These are phyloP conservation scores for Oxycera nigricornis DNA, from an alignment of 2,888 invertebrate genomes.

Conservation along the genomic window DNA sequence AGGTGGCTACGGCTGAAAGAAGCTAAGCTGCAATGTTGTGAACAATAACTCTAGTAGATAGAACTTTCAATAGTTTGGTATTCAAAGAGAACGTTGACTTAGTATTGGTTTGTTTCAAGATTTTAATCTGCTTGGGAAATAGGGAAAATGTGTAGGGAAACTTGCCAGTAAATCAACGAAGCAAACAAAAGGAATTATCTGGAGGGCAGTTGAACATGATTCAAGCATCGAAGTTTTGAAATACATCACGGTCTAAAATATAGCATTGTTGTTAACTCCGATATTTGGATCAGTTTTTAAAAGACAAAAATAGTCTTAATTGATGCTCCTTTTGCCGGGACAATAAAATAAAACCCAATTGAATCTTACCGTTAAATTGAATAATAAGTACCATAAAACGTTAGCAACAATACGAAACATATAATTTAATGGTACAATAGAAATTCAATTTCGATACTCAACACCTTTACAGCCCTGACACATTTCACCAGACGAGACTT, in stretches of 20 bases:
- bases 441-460: neutral
- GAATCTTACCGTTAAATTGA: no score
- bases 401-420: no score
- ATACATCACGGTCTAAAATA: no score
- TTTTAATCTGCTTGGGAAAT: constrained; percentile 6
- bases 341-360: no score
- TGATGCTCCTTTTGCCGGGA: no score
- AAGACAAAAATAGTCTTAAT: no score
- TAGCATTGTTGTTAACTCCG: no score
- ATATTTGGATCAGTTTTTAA: no score
- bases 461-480: neutral
- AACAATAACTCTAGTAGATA: neutral
- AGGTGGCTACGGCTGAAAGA: neutral
- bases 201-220: neutral
- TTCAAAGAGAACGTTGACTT: neutral
- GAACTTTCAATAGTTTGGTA: constrained; percentile 5
- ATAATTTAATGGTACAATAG: no score
- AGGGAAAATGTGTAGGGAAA: neutral
- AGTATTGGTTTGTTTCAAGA: neutral
- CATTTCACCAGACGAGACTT: neutral
- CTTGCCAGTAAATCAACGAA: neutral
- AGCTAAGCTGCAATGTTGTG: neutral
- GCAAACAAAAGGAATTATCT: neutral
- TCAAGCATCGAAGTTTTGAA: no score
- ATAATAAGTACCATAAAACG: no score